These are phyloP conservation scores for Equus quagga DNA, from an alignment of 2,113 vertebrate genomes.

Conservation along the genomic window DNA sequence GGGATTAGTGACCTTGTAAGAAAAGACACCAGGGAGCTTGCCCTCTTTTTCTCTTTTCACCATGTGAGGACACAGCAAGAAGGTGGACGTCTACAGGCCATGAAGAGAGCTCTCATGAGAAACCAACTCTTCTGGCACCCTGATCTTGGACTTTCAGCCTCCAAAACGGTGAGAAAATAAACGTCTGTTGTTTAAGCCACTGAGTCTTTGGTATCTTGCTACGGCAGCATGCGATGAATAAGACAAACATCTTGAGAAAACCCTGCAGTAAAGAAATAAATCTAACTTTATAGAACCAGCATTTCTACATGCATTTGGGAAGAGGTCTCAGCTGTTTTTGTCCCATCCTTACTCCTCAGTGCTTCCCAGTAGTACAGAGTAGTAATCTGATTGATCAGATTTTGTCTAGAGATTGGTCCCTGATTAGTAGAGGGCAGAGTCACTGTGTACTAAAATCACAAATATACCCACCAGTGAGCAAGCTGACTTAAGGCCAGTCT, in stretches of 20 bases:
- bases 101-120: not conserved
- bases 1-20: not conserved
- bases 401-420: not conserved
- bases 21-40: not conserved
- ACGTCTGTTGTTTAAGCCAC: not conserved
- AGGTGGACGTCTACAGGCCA: not conserved
- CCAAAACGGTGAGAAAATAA: not conserved
- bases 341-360: not conserved
- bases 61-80: not conserved
- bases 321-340: not conserved
- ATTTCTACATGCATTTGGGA: not conserved
- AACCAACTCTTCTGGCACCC: not conserved
- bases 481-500: not conserved
- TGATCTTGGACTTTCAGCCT: not conserved
- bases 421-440: not conserved
- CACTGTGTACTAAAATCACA: not conserved
- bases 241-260: slow-evolving; percentile 15
- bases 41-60: not conserved
- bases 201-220: not conserved
- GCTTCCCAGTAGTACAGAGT: not conserved
- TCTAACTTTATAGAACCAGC: not conserved
- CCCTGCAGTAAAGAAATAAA: not conserved
- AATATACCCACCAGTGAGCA: not conserved
- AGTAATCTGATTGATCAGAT: not conserved
- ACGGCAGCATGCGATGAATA: not conserved